Evolutionary conservation across 2,888 invertebrate species (phyloP), one percentile per base, ranked within the genome.

Genomic region (Epinotia brunnichana): DNA sequence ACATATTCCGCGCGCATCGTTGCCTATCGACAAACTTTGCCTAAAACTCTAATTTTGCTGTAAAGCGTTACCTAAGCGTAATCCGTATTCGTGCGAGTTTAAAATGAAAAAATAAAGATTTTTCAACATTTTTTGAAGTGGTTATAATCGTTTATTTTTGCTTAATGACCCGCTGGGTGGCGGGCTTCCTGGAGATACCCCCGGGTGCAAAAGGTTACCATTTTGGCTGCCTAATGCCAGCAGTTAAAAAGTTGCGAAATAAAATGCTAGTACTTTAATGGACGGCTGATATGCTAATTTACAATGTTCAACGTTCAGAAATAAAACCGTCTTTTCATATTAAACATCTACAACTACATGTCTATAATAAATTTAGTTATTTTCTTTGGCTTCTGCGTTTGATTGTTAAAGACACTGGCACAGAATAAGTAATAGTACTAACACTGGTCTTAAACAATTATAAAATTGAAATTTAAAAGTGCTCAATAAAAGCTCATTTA

Each of bases 61-160:
- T 59, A 64, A 70, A 70, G 24, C 63, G 39, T 59, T 24, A 53
- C 59, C 66, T 66, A 66, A 66, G 68, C 72, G 44, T 62, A 73
- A 73, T 62, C 56, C 51, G 59, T 67, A 54, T 67, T 48, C 67
- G 39, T 41, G 29, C 19, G 61, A 67, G 56, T 72, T 80, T 78
- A 79, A 79, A 81, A 70, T 76, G 78, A 74, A 78, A 76, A 82
- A 79, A 80, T 79, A 79, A 76, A 70, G 76, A 75, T 78, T 72
- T 77, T 81, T 81, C 76, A 78, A 78, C 83, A 82, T 86, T 73
- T 85, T 83, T 83, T 82, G 81, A 80, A 82, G 80, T 82, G 81
- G 73, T 73, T 73, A 69, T 84, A 85, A 87, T 87, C 85, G 87
- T 86, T 87, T 87, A 87, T 87, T 88, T 89, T 88, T 86, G 83